Base-by-base conservation (phyloP, 2,888 invertebrate species). In the Carterocephalus palaemon region DNA sequence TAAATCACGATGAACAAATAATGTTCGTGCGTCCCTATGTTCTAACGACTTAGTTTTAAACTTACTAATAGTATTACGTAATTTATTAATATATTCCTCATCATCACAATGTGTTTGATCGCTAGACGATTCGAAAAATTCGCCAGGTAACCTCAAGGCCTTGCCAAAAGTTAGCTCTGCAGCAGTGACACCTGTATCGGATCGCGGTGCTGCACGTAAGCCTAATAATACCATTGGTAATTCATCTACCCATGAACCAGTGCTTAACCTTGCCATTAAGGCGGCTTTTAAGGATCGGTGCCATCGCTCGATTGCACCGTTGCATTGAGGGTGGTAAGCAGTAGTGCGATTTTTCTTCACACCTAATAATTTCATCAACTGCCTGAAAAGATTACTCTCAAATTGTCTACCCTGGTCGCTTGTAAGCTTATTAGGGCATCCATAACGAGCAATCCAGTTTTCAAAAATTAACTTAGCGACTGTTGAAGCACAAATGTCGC, bases 41-140 rank as follows among this genome's bases (percentile, higher is more conserved):
- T n/a, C n/a, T n/a, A n/a, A n/a, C n/a, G n/a, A n/a, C n/a, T n/a
- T n/a, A n/a, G n/a, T n/a, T n/a, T n/a, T n/a, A n/a, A n/a, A n/a
- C n/a, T n/a, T n/a, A n/a, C n/a, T n/a, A n/a, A n/a, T n/a, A n/a
- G n/a, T n/a, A n/a, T n/a, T n/a, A n/a, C n/a, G n/a, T n/a, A n/a
- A n/a, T n/a, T n/a, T n/a, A n/a, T n/a, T n/a, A n/a, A n/a, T n/a
- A n/a, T n/a, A n/a, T n/a, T n/a, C n/a, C n/a, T n/a, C n/a, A n/a
- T n/a, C n/a, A n/a, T n/a, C n/a, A n/a, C n/a, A n/a, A n/a, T n/a
- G n/a, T n/a, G n/a, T n/a, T n/a, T n/a, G n/a, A n/a, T n/a, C n/a
- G n/a, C n/a, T n/a, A n/a, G n/a, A n/a, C n/a, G n/a, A n/a, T n/a
- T 37, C 37, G 16, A 15, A 37, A 9, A 37, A 37, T 7, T 37